Percentiles rank a stretch among this genome's conserved stretches.
Conservation (phyloP, 2,888 invertebrate species). For the Amphimallon solstitiale region DNA sequence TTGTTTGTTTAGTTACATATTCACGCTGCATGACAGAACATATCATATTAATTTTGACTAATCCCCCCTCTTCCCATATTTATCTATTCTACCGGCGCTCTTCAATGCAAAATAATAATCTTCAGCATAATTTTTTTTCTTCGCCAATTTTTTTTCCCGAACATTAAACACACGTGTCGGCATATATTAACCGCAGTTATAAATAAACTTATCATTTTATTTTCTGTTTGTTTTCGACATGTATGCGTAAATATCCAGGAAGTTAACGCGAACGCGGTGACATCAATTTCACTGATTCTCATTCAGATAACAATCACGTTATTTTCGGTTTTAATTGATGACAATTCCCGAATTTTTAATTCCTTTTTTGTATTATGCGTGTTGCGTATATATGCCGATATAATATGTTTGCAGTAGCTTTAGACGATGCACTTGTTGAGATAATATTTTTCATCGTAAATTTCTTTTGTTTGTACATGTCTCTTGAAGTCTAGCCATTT, state of each 20-base stretch:
- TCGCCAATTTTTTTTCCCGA: background rate
- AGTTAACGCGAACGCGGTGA: background rate
- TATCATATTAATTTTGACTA: constrained; percentile 2
- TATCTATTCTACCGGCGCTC: background rate
- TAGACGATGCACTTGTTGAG: background rate
- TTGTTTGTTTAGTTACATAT: background rate
- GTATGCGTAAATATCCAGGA: background rate
- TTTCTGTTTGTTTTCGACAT: background rate
- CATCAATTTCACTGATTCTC: constrained; percentile 1
- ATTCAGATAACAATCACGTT: constrained; percentile 11
- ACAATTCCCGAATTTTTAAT: background rate
- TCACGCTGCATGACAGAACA: background rate
- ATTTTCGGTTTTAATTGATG: background rate
- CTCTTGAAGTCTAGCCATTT: constrained; percentile 18
- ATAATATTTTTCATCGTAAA: constrained; percentile 22
- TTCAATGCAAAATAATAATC: too few relatives aligned
- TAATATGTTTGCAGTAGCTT: constrained; percentile 11
- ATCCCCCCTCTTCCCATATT: background rate
- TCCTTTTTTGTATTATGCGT: constrained; percentile 1
- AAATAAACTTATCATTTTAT: background rate
- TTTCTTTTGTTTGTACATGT: constrained; percentile 22
- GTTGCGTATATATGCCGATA: background rate
- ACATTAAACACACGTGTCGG: constrained; percentile 9
- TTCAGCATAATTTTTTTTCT: background rate
- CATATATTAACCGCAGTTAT: background rate